Conservation (phyloP, 2,113 vertebrate species). For the Halichoeres trimaculatus region DNA sequence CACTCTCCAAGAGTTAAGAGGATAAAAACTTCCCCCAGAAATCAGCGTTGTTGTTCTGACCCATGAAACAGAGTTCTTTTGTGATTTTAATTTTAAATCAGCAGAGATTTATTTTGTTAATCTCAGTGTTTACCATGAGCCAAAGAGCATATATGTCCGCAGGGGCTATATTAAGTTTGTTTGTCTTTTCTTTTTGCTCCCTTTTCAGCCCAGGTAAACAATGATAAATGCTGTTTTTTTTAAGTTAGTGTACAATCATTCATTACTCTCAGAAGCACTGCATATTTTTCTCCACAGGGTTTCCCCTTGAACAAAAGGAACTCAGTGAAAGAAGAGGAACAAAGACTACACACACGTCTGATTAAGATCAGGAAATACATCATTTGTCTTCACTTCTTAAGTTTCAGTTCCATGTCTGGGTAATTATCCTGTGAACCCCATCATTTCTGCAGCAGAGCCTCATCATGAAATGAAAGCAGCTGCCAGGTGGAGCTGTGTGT, state of each 20-base stretch:
- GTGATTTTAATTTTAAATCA: no score
- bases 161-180: slow-evolving; percentile 5
- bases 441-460: slow-evolving; percentile 22
- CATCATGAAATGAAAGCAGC: slow-evolving; percentile 17
- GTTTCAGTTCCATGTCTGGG: not conserved
- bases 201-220: not conserved
- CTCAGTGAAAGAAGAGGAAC: not conserved
- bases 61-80: no score
- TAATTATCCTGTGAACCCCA: not conserved
- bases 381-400: not conserved
- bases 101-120: no score
- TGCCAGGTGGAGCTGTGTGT: slow-evolving; percentile 15
- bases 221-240: slow-evolving; percentile 43
- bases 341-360: not conserved
- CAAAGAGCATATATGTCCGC: slow-evolving; percentile 23
- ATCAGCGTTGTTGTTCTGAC: slow-evolving; percentile 53
- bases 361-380: not conserved
- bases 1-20: slow-evolving; percentile 35
- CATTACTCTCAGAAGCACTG: slow-evolving; percentile 1
- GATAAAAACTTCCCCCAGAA: slow-evolving; percentile 44
- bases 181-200: slow-evolving; percentile 26
- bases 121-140: not conserved
- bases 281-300: not conserved
- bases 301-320: not conserved
- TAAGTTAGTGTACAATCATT: slow-evolving; percentile 18